These are phyloP conservation scores for Narcine bancroftii DNA, from an alignment of 2,113 vertebrate genomes.

Conservation along the genomic window DNA sequence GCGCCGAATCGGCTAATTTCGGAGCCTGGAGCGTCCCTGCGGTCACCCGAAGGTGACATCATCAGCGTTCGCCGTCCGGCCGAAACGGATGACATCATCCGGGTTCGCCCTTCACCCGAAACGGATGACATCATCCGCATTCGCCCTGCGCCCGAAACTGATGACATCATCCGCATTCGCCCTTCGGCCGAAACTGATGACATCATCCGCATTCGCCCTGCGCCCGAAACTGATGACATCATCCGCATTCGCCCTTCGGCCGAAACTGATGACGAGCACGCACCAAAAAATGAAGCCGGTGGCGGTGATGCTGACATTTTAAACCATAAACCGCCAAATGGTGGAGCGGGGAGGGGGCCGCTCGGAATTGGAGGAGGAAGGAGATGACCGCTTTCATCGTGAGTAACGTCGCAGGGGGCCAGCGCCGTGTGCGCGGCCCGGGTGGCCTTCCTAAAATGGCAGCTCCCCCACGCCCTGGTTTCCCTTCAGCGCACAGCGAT, in stretches of 20 bases:
- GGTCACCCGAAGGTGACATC: no score
- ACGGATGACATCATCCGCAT: no score
- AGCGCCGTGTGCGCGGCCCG: not conserved
- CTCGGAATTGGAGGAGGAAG: not conserved
- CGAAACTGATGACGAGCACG: conserved; percentile 29
- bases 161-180: no score
- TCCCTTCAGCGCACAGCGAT: no score
- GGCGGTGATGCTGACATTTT: conserved; percentile 14
- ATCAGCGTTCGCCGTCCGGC: no score
- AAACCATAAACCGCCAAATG: conserved; percentile 32
- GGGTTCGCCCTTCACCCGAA: no score
- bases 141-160: no score
- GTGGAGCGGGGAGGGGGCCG: not conserved
- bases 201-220: not conserved
- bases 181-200: conserved; percentile 27
- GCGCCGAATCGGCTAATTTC: not conserved
- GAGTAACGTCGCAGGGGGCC: conserved; percentile 29
- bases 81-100: no score
- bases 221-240: not conserved
- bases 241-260: not conserved
- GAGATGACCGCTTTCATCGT: conserved; percentile 36
- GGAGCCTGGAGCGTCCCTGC: no score
- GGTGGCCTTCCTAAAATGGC: not conserved
- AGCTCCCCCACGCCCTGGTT: no score
- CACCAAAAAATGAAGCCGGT: not conserved